Percentiles rank a stretch among this genome's conserved stretches.
Conservation (phyloP, 2,113 vertebrate genomes). For the Centropus unirufus region DNA sequence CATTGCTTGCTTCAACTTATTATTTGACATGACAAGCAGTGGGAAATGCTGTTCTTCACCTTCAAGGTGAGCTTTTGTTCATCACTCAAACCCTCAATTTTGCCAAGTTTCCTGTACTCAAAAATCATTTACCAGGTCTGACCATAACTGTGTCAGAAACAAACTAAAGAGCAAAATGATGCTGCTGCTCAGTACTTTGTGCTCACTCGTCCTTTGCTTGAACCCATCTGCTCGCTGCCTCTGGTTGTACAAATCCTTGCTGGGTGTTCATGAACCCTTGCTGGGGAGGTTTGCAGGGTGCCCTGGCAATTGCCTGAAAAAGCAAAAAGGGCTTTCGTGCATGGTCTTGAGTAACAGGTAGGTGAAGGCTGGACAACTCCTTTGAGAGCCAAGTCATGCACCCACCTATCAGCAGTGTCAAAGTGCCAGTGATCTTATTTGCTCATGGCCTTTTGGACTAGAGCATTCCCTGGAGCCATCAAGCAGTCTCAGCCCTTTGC, state of each 20-base stretch:
- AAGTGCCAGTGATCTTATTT: background rate
- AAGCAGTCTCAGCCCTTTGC: background rate
- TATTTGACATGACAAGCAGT: background rate
- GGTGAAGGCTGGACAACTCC: background rate
- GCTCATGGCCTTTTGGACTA: background rate
- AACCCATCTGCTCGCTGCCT: background rate
- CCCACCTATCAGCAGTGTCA: background rate
- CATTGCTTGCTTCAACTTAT: background rate
- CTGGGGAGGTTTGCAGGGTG: background rate
- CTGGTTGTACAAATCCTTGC: background rate
- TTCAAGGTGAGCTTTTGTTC: accelerated
- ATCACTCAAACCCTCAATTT: background rate
- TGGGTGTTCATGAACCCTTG: no score
- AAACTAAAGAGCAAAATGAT: background rate
- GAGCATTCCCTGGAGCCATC: background rate
- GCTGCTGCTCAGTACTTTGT: background rate
- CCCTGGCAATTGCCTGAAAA: background rate
- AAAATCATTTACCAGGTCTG: background rate
- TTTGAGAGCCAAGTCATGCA: background rate
- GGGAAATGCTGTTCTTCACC: background rate
- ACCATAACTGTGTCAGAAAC: background rate
- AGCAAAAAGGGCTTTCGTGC: accelerated
- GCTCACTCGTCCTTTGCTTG: background rate
- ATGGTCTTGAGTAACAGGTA: background rate
- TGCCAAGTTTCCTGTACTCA: background rate